Conservation (phyloP, 2,797 vertebrate species). For the Betta splendens region DNA sequence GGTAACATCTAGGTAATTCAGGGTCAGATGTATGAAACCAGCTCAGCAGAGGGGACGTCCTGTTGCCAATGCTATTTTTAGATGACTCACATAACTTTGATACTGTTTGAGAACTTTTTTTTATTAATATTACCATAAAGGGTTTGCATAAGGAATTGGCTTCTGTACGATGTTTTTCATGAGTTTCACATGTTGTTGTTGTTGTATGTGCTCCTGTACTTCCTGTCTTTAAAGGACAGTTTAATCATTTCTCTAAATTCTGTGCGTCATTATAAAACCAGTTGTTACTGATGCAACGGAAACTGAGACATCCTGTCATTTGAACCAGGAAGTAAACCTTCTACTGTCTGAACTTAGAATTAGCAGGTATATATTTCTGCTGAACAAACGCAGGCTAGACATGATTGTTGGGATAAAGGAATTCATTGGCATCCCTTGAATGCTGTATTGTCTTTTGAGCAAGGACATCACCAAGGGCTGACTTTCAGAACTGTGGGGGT, state of each 20-base stretch:
- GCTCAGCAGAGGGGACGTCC: not conserved
- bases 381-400: not conserved
- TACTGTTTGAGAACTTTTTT: not conserved
- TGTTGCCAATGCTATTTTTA: not conserved
- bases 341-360: not conserved
- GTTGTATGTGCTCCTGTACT: too few species aligned
- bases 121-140: not conserved
- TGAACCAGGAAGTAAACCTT: not conserved
- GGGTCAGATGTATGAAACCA: too few species aligned
- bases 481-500: constrained; percentile 18
- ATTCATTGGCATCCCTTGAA: not conserved
- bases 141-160: not conserved
- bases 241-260: not conserved
- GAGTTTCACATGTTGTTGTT: too few species aligned
- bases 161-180: too few species aligned
- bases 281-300: not conserved
- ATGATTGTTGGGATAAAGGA: not conserved
- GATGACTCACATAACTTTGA: not conserved
- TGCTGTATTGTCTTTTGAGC: constrained; percentile 19
- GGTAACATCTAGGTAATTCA: too few species aligned
- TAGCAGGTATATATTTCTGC: not conserved
- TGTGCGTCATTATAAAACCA: not conserved
- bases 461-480: constrained; percentile 15
- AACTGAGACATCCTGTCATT: not conserved
- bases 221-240: not conserved